Percentiles rank a stretch among this genome's conserved stretches.
Conservation (phyloP, 2,113 vertebrate species). For the Phalacrocorax aristotelis region DNA sequence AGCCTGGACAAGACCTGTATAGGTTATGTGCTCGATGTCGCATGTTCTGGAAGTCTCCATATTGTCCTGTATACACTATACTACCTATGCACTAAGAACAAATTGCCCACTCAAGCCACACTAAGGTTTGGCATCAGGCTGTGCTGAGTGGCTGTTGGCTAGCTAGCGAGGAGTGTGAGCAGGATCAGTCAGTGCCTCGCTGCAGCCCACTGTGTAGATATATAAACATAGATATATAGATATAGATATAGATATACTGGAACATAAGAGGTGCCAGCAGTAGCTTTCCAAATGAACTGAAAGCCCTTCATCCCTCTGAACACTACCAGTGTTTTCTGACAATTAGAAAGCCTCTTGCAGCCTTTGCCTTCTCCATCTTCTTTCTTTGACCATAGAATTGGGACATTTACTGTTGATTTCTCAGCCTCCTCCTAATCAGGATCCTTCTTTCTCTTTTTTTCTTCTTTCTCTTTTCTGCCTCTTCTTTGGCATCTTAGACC, state of each 20-base stretch:
- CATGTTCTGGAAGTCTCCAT: fast-evolving
- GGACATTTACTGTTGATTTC: neutral
- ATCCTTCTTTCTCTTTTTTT: no score
- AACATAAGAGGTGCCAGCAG: neutral
- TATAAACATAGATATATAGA: neutral
- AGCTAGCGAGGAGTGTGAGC: neutral
- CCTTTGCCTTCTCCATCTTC: neutral
- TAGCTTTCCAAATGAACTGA: neutral
- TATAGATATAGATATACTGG: neutral
- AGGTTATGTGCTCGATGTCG: neutral
- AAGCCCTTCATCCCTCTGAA: neutral
- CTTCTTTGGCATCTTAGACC: neutral
- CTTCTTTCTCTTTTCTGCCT: neutral
- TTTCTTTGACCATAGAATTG: neutral
- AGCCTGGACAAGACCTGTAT: neutral
- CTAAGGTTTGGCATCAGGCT: neutral
- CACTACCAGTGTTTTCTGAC: neutral
- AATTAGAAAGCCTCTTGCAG: neutral
- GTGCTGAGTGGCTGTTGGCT: neutral
- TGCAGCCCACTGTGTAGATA: neutral
- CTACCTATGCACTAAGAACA: neutral
- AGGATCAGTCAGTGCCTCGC: neutral
- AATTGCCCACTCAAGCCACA: neutral
- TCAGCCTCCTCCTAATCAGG: neutral
- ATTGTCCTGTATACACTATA: neutral